Evolutionary conservation across 2,888 invertebrate genomes (phyloP).

Genomic region (Coleophora flavipennella): DNA sequence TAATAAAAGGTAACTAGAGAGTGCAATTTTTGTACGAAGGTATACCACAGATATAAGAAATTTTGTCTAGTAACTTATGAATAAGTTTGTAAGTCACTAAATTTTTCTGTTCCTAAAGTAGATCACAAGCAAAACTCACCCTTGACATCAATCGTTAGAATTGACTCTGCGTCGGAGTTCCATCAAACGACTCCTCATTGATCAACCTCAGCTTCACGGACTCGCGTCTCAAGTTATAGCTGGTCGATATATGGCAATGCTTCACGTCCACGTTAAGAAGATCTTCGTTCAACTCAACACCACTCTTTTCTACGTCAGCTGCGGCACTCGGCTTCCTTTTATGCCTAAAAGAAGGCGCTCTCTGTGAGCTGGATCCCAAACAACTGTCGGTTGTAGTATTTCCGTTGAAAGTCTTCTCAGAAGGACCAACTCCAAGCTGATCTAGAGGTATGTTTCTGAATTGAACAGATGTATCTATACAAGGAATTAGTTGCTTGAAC

Average conservation of each 20-base stretch:
- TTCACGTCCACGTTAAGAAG: conserved; percentile 58
- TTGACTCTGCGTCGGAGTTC: conserved; percentile 56
- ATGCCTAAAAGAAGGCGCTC: conserved; percentile 65
- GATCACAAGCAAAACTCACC: too few relatives aligned
- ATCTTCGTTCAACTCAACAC: conserved; percentile 62
- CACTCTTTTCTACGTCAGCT: conserved; percentile 73
- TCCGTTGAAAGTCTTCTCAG: conserved; percentile 83
- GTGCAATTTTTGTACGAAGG: too few relatives aligned
- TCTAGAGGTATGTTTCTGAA: conserved; percentile 60
- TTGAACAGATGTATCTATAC: conserved; percentile 69
- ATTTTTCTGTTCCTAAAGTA: too few relatives aligned
- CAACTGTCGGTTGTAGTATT: conserved; percentile 80
- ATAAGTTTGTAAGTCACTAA: too few relatives aligned
- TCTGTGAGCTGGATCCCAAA: conserved; percentile 69
- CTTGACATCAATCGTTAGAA: conserved; percentile 60
- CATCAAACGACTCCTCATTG: conserved; percentile 64
- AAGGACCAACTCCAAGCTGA: conserved; percentile 69
- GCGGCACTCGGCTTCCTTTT: conserved; percentile 74
- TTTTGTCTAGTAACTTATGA: too few relatives aligned
- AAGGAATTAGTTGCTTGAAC: conserved; percentile 84
- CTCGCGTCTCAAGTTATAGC: conserved; percentile 59
- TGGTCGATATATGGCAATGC: conserved; percentile 65
- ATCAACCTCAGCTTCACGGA: conserved; percentile 61
- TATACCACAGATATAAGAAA: too few relatives aligned
- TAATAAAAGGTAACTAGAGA: too few relatives aligned